Evolutionary conservation across 2,888 invertebrate genomes (phyloP), one percentile per base, ranked within the genome.

Genomic region (Tricholauxania praeusta): DNA sequence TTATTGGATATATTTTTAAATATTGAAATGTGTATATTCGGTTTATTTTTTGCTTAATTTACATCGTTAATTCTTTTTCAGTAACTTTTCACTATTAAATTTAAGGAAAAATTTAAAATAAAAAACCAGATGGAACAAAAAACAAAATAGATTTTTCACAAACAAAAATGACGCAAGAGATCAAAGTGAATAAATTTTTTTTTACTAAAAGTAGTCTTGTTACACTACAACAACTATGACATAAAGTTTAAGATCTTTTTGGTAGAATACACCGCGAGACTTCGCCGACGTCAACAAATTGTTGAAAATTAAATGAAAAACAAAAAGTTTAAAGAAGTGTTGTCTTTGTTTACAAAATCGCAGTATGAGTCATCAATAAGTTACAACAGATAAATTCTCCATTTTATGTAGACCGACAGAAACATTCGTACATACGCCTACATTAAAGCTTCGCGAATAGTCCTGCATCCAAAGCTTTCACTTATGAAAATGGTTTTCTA

Each of bases 101-200:
- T 63, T 62, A 15, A 62, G 7, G 48, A 48, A 14, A 48, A 63
- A 39, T 39, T 39, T 2, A 39, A 39, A 39, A 39, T 39, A 39
- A 10, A 39, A 39, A 39, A 39, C 39, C 39, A 39, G 39, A 39
- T 19, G 63, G 48, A 39, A 48, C 48, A 63, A 63, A 32, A 63
- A 63, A 63, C 48, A 48, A 63, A 39, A 48, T 48, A 17, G 19
- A 39, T 17, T 19, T 47, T 39, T 63, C 39, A 39, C 39, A 39
- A 15, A 39, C 17, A 63, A 48, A 12, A 48, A 47, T 63, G 48
- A 63, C 63, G 63, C 48, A 63, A 63, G 63, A 32, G 48, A 63
- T 47, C 48, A 63, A 48, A 39, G 63, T 63, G 47, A 47, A 39
- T 39, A 1, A 4, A 63, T 12, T 8, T n/a, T 39, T 63, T 63